Base-by-base conservation (phyloP, 2,797 vertebrate species). In the Rhinogobio ventralis region DNA sequence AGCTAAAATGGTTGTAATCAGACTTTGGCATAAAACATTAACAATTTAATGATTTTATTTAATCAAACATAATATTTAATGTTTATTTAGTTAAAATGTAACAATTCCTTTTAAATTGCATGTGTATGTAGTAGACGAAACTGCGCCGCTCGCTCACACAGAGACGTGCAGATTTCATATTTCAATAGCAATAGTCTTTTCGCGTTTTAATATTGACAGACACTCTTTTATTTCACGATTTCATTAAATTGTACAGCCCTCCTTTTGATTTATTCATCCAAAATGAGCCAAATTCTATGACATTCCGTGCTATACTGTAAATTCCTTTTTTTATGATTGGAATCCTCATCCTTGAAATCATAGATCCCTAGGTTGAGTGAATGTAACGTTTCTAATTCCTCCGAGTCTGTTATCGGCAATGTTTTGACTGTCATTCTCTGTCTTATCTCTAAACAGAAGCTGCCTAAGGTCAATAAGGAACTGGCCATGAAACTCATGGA, bases 391-490 rank as follows among this genome's bases (percentile, higher is more conserved):
- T 49, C 1, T 6, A 14, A 10, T 49, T 80, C 67, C 46, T 33
- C 78, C 53, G 10, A 23, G 30, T 46, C 46, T 23, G 39, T 74
- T 74, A 64, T 74, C 28, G 19, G 39, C 11, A 55, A 51, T 30
- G 57, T 53, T 85, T 17, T 53, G 30, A 82, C 42, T 42, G 2
- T 46, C 42, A 4, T 14, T 53, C 33, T 74, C 14, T 80, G n/a
- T 81, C 3, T 88, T 51, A 88, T 90, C 51, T 73, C 1, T 51
- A 49, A 64, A 85, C 91, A 99, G 98, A 97, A 97, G 92, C 93
- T 99, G 89, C 98, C 98, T 0, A 97, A 96, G 90, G 98, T 99
- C 86, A 99, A 99, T 93, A 98, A 98, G 91, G 97, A 97, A 15
- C 92, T 99, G 88, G 98, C 98, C 3, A 95, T 99, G 57, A 99